Evolutionary conservation across 2,797 vertebrate species (phyloP).

Genomic region (Tapera naevia): DNA sequence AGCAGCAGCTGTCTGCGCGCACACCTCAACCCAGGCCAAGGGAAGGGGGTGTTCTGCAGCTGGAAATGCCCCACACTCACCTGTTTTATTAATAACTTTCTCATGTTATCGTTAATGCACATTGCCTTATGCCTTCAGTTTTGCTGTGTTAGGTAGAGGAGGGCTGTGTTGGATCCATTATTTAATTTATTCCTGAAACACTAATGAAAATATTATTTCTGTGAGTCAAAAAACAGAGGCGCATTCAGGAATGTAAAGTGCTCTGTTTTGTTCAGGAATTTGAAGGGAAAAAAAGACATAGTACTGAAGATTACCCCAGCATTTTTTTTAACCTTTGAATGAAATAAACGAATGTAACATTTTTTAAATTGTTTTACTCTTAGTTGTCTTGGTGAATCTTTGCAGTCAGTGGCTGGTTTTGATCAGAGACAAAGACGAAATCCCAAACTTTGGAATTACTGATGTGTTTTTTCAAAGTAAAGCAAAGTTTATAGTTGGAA

Average conservation of each 20-base stretch:
- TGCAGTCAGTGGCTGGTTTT: neutral
- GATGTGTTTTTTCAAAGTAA: neutral
- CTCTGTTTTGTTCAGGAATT: neutral
- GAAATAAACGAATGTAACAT: neutral
- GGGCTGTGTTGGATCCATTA: neutral
- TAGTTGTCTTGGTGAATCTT: neutral
- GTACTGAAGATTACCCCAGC: neutral
- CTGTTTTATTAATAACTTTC: neutral
- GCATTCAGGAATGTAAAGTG: neutral
- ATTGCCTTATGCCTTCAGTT: neutral
- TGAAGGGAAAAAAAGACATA: neutral
- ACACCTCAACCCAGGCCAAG: neutral
- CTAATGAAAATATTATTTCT: neutral
- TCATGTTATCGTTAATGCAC: neutral
- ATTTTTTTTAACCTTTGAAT: neutral
- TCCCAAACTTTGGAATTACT: neutral
- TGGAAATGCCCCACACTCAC: neutral
- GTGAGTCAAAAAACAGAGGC: neutral
- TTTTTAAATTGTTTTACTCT: neutral
- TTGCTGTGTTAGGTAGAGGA: neutral
- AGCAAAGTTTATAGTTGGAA: slow-evolving; percentile 11
- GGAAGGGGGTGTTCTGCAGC: neutral
- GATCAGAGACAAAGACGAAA: neutral
- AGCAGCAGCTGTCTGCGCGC: neutral
- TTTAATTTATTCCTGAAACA: neutral